Base-by-base conservation (phyloP, 2,113 vertebrate species). In the Cynocephalus volans region DNA sequence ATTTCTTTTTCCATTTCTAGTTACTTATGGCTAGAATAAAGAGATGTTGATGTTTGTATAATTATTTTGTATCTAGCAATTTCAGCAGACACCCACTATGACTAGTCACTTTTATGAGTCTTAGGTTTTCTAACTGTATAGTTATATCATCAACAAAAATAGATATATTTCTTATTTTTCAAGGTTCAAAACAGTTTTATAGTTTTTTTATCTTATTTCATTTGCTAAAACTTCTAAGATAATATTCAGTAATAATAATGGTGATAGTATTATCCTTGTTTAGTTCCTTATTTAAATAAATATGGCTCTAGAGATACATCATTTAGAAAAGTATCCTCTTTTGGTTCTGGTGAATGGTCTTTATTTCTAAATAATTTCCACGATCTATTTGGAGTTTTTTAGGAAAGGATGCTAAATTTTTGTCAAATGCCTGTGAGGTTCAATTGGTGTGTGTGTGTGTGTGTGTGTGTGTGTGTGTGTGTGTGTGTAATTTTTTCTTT, bases 321-420 rank as follows among this genome's bases (percentile, higher is more conserved):
- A 21, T 45, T 89, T 83, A 70, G 75, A 58, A 88, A 96, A 89
- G 54, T 41, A 65, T 21, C 23, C 21, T 77, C 31, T 72, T 2
- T 58, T 80, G 54, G n/a, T 52, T 90, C 48, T 67, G 33, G 69
- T 56, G 15, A 87, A 70, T 11, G 11, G 24, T 62, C 21, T 90
- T 79, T 94, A 60, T 69, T 88, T 92, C 14, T 79, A 84, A 88
- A 69, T 23, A 84, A 45, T 92, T 77, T 41, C 9, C 31, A 72
- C 12, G 15, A 90, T 58, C 26, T 26, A 73, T 33, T 94, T 72
- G 65, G 56, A 72, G 21, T 41, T 54, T 92, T 58, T 24, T 5
- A 45, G 65, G 36, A 79, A 84, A 90, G 8, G 2, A 60, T 58
- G 19, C 62, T 64, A 23, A 69, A 13, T 64, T 93, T 84, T 93